phyloP scores from a whole-genome alignment of 2,888 invertebrate genomes.

The Drosophila mulleri region DNA sequence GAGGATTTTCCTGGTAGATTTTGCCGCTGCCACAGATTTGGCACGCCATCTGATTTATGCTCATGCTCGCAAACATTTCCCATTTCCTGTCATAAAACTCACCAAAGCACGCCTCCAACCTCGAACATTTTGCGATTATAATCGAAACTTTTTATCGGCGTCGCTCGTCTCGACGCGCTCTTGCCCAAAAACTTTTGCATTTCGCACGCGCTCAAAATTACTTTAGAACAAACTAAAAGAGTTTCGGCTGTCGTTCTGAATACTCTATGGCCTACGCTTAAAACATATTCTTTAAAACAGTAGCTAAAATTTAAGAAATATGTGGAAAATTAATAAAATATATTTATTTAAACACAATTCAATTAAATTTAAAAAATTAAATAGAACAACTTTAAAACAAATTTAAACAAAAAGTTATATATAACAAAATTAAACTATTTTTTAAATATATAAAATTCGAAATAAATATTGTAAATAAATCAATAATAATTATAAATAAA shows the following conservation, averaged over 20 bases:
- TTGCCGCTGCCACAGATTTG: neutral
- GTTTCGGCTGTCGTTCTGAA: neutral
- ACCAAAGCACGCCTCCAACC: slow-evolving; percentile 17
- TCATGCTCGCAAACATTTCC: slow-evolving; percentile 45
- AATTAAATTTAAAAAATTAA: no score
- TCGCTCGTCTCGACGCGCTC: slow-evolving; percentile 38
- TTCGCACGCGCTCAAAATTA: slow-evolving; percentile 77
- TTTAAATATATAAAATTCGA: no score
- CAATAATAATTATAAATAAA: no score
- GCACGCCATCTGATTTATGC: slow-evolving; percentile 38
- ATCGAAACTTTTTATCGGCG: slow-evolving; percentile 76
- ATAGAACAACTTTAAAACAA: no score
- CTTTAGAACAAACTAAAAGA: slow-evolving; percentile 39
- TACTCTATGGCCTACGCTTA: neutral
- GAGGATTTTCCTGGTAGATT: slow-evolving; percentile 5
- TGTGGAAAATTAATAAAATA: no score
- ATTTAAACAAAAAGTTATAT: no score
- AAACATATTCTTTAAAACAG: neutral
- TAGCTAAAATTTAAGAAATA: no score
- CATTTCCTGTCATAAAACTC: slow-evolving; percentile 49
- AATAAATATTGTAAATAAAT: no score
- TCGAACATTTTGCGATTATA: slow-evolving; percentile 61
- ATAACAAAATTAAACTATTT: no score
- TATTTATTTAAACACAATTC: no score
- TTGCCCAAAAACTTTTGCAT: slow-evolving; percentile 67